phyloP scores from a whole-genome alignment of 2,113 vertebrate genomes.

The Gallinago undulata region DNA sequence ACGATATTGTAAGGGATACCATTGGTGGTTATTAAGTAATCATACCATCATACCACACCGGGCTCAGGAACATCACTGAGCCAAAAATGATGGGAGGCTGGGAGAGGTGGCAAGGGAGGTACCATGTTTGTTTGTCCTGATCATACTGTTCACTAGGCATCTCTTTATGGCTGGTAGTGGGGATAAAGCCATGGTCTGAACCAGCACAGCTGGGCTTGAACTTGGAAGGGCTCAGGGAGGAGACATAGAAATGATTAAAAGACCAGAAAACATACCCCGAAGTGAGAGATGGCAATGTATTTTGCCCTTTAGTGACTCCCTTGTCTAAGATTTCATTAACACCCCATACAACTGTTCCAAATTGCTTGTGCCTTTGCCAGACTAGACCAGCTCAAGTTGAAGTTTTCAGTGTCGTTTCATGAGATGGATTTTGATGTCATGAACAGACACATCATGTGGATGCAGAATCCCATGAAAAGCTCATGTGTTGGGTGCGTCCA shows the following conservation, averaged over 20 bases:
- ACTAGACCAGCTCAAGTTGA: neutral
- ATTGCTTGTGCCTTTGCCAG: neutral
- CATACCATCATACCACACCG: too few species aligned
- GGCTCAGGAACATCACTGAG: neutral
- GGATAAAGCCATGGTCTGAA: neutral
- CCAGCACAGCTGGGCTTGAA: neutral
- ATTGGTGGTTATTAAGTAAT: neutral
- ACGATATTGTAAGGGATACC: rapidly evolving
- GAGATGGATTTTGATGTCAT: neutral
- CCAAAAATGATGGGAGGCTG: neutral
- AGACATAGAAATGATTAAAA: neutral
- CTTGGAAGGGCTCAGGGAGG: neutral
- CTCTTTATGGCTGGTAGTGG: neutral
- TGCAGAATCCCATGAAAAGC: neutral
- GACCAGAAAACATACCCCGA: neutral
- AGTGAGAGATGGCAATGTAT: neutral
- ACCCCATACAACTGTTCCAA: neutral
- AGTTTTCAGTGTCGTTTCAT: neutral
- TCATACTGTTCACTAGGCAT: neutral
- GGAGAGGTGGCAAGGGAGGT: rapidly evolving
- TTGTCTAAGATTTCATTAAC: neutral
- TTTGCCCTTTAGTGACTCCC: neutral
- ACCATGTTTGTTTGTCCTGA: neutral
- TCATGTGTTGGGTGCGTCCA: neutral
- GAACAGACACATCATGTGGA: neutral